Conservation (phyloP, 2,797 vertebrate genomes). For the Dermochelys coriacea region DNA sequence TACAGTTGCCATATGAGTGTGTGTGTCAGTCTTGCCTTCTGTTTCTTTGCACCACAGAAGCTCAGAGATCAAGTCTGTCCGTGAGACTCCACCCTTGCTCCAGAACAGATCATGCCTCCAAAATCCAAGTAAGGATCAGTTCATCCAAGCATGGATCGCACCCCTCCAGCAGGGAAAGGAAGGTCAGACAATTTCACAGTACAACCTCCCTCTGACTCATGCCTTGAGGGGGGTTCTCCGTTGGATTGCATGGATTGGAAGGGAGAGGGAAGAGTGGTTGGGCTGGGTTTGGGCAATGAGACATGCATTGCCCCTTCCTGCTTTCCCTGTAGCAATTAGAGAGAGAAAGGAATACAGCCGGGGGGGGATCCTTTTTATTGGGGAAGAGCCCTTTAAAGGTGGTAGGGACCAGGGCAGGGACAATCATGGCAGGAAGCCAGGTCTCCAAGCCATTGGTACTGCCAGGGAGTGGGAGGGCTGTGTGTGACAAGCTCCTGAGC, state of each 20-base stretch:
- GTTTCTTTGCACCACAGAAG: background rate
- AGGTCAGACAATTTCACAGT: background rate
- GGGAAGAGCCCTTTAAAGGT: background rate
- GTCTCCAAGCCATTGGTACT: too few species aligned
- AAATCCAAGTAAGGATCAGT: background rate
- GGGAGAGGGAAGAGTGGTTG: background rate
- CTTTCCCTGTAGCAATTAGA: background rate
- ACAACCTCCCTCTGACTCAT: background rate
- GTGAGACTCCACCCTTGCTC: background rate
- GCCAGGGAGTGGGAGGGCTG: too few species aligned
- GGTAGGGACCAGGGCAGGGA: background rate
- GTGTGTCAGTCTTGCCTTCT: background rate
- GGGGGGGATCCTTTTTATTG: background rate
- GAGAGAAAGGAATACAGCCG: background rate
- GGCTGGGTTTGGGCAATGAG: background rate
- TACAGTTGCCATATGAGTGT: background rate
- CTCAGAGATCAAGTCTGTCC: background rate
- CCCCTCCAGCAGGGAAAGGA: background rate
- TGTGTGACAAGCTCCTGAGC: too few species aligned
- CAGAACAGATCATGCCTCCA: background rate
- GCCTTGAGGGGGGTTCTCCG: background rate
- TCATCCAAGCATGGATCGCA: background rate
- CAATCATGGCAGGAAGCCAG: background rate
- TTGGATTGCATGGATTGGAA: background rate
- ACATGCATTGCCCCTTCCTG: background rate